A percentile compares a stretch with the other conserved stretches of the same genome.
Conservation (phyloP, 2,797 vertebrate genomes). For the Syngnathus rostellatus region DNA sequence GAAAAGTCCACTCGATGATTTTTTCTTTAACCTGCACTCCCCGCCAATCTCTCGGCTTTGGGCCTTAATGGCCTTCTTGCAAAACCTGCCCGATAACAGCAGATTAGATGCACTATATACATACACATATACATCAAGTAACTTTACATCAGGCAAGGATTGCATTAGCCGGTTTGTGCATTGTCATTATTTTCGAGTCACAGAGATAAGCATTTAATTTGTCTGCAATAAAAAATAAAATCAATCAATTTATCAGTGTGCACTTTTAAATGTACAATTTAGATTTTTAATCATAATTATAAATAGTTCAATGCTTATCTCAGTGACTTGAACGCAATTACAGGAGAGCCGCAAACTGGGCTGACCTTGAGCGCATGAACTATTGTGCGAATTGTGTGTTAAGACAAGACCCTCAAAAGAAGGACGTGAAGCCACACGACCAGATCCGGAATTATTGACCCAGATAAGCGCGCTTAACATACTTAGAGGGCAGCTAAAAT, state of each 20-base stretch:
- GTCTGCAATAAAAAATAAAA: neutral
- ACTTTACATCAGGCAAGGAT: constrained; percentile 41
- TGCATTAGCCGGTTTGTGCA: constrained; percentile 9
- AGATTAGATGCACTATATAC: constrained; percentile 42
- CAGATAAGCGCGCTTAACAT: constrained; percentile 47
- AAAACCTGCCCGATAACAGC: constrained; percentile 38
- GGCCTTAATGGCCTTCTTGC: constrained; percentile 22
- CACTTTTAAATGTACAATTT: no score
- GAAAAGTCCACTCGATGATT: neutral
- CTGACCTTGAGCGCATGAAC: constrained; percentile 6
- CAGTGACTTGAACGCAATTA: constrained; percentile 10
- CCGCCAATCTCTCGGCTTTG: constrained; percentile 1
- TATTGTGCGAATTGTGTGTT: constrained; percentile 6
- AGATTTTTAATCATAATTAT: no score
- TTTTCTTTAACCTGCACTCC: neutral
- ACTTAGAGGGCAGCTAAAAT: constrained; percentile 36
- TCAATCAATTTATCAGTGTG: no score
- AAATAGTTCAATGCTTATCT: neutral
- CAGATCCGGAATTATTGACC: constrained; percentile 30
- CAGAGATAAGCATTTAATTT: neutral
- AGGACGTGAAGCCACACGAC: constrained; percentile 46
- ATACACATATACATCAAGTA: constrained; percentile 54
- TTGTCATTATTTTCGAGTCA: constrained; percentile 13
- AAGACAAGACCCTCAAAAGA: constrained; percentile 21
- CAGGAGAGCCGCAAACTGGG: constrained; percentile 6